phyloP scores from a whole-genome alignment of 1,140 invertebrate species.

The Cyclina sinensis region DNA sequence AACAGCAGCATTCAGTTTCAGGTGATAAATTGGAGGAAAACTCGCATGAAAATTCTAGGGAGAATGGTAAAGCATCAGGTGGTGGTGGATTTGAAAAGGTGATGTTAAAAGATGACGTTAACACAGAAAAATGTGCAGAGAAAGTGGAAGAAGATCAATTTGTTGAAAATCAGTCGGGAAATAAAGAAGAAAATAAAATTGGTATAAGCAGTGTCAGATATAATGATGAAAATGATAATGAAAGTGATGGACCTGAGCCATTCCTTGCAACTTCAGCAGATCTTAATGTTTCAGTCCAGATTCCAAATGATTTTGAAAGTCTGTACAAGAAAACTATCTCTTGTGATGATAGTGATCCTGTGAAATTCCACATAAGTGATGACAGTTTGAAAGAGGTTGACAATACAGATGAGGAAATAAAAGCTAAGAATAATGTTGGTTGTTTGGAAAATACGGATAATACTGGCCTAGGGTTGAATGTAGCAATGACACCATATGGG shows the following conservation, averaged over 20 bases:
- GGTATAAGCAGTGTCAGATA: background rate
- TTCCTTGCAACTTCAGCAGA: conserved; percentile 4
- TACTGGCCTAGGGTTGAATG: conserved; percentile 4
- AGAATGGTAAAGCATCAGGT: background rate
- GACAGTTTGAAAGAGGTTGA: background rate
- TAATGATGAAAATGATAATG: background rate
- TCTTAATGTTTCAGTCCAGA: conserved; percentile 1
- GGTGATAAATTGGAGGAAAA: background rate
- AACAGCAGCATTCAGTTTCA: background rate
- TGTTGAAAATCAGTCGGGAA: background rate
- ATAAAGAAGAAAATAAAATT: background rate
- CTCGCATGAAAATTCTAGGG: background rate
- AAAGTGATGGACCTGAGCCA: background rate
- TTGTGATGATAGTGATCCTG: conserved; percentile 38
- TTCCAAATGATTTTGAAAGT: conserved; percentile 63
- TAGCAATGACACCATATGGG: background rate
- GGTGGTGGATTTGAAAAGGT: background rate
- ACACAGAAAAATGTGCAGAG: background rate
- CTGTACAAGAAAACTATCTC: conserved; percentile 40
- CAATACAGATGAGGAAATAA: background rate
- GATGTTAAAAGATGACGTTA: background rate
- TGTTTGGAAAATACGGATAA: background rate
- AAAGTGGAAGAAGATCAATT: background rate
- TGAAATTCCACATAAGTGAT: background rate
- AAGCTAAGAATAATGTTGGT: background rate